These are phyloP conservation scores for Lithodes maja DNA, from an alignment of 2,888 invertebrate species.

Conservation along the genomic window DNA sequence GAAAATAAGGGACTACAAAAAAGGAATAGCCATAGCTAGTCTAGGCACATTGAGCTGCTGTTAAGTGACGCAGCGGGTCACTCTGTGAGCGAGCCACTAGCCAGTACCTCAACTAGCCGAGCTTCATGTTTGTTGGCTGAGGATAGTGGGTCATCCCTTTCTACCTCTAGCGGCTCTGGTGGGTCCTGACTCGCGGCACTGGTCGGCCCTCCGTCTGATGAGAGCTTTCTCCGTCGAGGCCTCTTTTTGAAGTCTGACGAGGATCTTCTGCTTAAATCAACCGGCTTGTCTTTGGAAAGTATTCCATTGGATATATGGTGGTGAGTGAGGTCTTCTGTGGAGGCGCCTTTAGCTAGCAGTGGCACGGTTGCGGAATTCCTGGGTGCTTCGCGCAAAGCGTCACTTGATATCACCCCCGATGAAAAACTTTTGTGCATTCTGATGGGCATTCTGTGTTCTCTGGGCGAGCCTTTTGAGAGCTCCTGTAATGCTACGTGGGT, in stretches of 20 bases:
- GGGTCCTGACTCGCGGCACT: slow-evolving; percentile 6
- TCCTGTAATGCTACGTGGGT: slow-evolving; percentile 27
- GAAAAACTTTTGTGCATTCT: slow-evolving; percentile 40
- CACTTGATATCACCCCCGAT: slow-evolving; percentile 25
- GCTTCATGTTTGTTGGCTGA: slow-evolving; percentile 7
- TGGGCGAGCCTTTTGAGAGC: slow-evolving; percentile 34
- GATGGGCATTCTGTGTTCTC: slow-evolving; percentile 5
- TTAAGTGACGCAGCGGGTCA: slow-evolving; percentile 38
- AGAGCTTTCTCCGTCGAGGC: neutral
- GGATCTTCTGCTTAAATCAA: slow-evolving; percentile 9
- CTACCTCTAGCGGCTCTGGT: neutral
- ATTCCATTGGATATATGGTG: slow-evolving; percentile 11
- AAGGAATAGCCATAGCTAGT: slow-evolving; percentile 40
- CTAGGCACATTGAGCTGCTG: slow-evolving; percentile 54
- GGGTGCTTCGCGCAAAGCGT: neutral
- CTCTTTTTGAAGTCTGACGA: neutral
- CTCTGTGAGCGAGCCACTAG: slow-evolving; percentile 35
- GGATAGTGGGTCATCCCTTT: slow-evolving; percentile 28
- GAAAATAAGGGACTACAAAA: slow-evolving; percentile 29
- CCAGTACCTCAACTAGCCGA: slow-evolving; percentile 47
- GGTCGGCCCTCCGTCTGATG: neutral
- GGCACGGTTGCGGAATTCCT: slow-evolving; percentile 7
- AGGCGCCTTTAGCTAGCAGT: slow-evolving; percentile 17
- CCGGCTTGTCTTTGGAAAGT: neutral
- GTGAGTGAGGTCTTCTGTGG: slow-evolving; percentile 29